Conservation (phyloP, 1,140 invertebrate genomes). For the roundworm (Caenorhabditis elegans) region WBcel235 BX284604.4:8983501-8984000, state of each 20-base stretch:
- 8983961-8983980: not conserved
- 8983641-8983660: conserved; percentile 74
- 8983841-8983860: conserved; percentile 19
- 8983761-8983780: conserved; percentile 80
- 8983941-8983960: conserved; percentile 18
- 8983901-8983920: no score
- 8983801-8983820: conserved; percentile 12
- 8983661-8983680: conserved; percentile 71
- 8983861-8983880: no score
- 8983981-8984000: conserved; percentile 9
- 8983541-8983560: conserved; percentile 61
- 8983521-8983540: conserved; percentile 74
- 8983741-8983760: conserved; percentile 80
- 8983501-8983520: conserved; percentile 78
- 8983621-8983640: conserved; percentile 60
- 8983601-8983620: conserved; percentile 75
- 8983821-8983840: conserved; percentile 15
- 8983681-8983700: not conserved
- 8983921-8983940: not conserved
- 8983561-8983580: conserved; percentile 66
- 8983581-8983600: conserved; percentile 45
- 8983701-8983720: conserved; percentile 67
- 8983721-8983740: conserved; percentile 68
- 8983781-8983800: conserved; percentile 69
- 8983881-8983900: no score